Evolutionary conservation across 2,888 invertebrate genomes (phyloP), one percentile per base, ranked within the genome.

Genomic region (Pandemis heparana): DNA sequence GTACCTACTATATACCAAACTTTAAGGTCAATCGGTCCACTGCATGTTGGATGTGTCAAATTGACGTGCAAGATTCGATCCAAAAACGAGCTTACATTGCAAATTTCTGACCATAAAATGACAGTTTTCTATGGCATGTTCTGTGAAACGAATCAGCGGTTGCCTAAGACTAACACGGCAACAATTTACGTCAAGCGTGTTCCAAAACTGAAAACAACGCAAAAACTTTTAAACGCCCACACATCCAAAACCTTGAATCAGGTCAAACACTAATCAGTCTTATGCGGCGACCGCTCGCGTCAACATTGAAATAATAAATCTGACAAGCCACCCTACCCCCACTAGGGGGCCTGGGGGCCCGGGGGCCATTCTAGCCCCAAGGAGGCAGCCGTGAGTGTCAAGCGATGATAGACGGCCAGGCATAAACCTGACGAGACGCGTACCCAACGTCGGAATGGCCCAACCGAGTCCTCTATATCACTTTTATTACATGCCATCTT

Each of bases 391-490:
- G 90, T 95, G 95, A 95, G 95, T 96, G 96, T 96, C 96, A 96
- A 89, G 90, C 81, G 83, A 95, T 96, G 96, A 96, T 96, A 95
- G 96, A 96, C 96, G 96, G 96, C 95, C 92, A 92, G 89, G 95
- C 95, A 96, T 96, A 96, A 96, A 96, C 95, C 96, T 96, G 96
- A 96, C 96, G 96, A 96, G 96, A 95, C 95, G 95, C 95, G 95
- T 87, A 95, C 95, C 95, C 95, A 95, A 95, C 95, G 95, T 94
- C 95, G 95, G 95, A 96, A 96, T 96, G 96, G 96, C 96, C 95
- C 96, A 95, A 95, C 95, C 95, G 96, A 96, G 96, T 95, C 96
- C 95, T 95, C 95, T 96, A 96, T 96, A 96, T 96, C 96, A 96
- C 96, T 96, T 96, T 96, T 96, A 96, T 96, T 96, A 96, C 96